A percentile compares a stretch with the other conserved stretches of the same genome.
phyloP scores from a whole-genome alignment of 2,888 invertebrate genomes.

The Thereva nobilitata region DNA sequence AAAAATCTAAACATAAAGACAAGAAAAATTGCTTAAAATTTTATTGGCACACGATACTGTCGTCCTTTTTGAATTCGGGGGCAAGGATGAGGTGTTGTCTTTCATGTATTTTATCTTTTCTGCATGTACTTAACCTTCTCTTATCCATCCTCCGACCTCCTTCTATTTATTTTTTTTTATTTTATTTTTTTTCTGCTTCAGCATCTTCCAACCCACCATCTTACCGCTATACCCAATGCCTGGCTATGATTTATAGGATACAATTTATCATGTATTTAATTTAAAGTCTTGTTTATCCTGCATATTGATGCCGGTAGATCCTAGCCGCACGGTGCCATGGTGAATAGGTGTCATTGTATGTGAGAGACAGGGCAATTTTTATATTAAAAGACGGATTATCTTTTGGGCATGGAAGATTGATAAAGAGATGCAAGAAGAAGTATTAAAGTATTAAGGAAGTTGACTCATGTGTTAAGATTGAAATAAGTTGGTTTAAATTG shows the following conservation, averaged over 20 bases:
- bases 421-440: no score
- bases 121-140: constrained; percentile 24
- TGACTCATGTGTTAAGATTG: no score
- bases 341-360: no score
- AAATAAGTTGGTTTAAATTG: no score
- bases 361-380: no score
- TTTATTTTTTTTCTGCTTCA: no score
- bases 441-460: no score
- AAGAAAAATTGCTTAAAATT: constrained; percentile 34
- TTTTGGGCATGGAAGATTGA: no score
- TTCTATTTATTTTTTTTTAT: no score
- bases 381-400: no score
- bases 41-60: constrained; percentile 36
- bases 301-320: constrained; percentile 7
- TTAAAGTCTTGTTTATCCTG: constrained; percentile 34
- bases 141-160: no score
- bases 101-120: constrained; percentile 5
- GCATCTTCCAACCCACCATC: not conserved
- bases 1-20: constrained; percentile 1
- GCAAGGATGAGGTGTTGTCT: constrained; percentile 4
- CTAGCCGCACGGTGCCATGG: no score
- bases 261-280: constrained; percentile 38
- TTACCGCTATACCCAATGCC: constrained; percentile 13
- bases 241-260: constrained; percentile 34
- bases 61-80: constrained; percentile 9